These are phyloP conservation scores for Sogatella furcifera DNA, from an alignment of 1,140 invertebrate genomes.

Conservation along the genomic window DNA sequence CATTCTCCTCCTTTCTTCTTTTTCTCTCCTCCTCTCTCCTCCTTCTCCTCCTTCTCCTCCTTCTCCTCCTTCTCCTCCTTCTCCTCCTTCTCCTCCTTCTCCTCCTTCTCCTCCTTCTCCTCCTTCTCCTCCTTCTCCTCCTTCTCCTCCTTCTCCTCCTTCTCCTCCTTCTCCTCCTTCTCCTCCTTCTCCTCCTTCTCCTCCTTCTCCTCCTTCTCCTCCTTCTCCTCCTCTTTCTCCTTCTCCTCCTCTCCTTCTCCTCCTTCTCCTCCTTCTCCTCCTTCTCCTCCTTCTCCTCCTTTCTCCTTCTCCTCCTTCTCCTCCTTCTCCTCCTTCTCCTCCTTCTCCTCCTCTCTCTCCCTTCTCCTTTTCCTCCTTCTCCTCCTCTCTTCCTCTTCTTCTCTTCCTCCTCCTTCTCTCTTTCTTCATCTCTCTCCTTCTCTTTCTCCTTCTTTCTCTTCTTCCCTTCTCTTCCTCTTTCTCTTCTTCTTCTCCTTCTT, in stretches of 20 bases:
- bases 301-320: background rate
- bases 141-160: too few relatives aligned
- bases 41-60: too few relatives aligned
- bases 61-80: too few relatives aligned
- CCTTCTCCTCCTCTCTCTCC: background rate
- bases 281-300: background rate
- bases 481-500: background rate
- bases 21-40: slow-evolving; percentile 2
- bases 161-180: too few relatives aligned
- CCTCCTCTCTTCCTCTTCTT: too few relatives aligned
- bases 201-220: background rate
- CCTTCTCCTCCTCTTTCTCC: slow-evolving; percentile 11
- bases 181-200: too few relatives aligned
- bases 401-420: background rate
- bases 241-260: slow-evolving; percentile 1
- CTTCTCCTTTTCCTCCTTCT: too few relatives aligned
- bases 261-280: background rate
- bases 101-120: too few relatives aligned
- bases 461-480: slow-evolving; percentile 9
- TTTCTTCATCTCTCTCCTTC: background rate
- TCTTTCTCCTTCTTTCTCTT: background rate
- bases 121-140: too few relatives aligned
- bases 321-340: slow-evolving; percentile 1
- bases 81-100: too few relatives aligned
- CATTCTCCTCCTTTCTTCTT: background rate